Conservation (phyloP, 2,113 vertebrate genomes). For the Tiliqua scincoides region DNA sequence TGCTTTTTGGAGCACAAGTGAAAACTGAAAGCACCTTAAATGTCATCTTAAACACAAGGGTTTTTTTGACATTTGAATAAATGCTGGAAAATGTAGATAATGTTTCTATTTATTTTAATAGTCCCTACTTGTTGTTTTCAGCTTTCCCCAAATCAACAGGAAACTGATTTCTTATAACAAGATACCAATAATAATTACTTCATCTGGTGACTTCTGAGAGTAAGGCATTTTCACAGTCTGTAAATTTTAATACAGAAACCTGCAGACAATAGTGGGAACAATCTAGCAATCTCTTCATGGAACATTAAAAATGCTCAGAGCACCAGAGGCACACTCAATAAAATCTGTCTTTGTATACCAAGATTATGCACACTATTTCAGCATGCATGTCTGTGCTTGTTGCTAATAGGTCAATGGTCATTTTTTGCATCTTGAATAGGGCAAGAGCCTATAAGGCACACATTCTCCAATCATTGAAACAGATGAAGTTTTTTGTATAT, state of each 20-base stretch:
- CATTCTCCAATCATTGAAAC: neutral
- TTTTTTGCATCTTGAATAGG: neutral
- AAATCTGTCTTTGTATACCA: neutral
- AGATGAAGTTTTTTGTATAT: neutral
- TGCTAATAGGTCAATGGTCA: neutral
- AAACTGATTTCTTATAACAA: neutral
- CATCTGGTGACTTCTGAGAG: neutral
- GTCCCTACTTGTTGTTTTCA: too few species aligned
- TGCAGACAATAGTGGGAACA: neutral
- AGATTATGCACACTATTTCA: neutral
- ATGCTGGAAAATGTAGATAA: neutral
- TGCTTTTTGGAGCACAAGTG: too few species aligned
- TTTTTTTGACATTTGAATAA: too few species aligned
- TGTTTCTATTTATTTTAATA: neutral
- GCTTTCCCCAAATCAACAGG: neutral
- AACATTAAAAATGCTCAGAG: neutral
- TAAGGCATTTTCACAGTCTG: neutral
- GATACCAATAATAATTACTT: neutral
- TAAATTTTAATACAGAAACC: slow-evolving; percentile 2
- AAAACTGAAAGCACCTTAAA: too few species aligned
- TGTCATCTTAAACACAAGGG: neutral
- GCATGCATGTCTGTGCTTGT: neutral
- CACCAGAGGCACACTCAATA: neutral
- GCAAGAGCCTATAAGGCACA: neutral
- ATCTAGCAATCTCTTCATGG: neutral